Conservation (phyloP, 2,113 vertebrate species). For the Mormyrus lacerda region DNA sequence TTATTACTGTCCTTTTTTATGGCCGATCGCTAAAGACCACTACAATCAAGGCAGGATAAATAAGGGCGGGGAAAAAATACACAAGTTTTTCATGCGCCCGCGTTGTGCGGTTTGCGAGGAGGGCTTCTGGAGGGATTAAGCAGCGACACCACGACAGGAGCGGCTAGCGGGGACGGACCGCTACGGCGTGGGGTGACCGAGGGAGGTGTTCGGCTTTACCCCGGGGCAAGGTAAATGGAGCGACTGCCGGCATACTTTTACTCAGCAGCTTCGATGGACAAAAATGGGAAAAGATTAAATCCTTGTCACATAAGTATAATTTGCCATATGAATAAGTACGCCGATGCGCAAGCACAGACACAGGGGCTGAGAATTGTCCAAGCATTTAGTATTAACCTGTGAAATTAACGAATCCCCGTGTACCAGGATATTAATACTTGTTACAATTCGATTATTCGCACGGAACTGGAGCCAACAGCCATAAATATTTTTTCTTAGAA, state of each 20-base stretch:
- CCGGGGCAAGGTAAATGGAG: conserved; percentile 40
- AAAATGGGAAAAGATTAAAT: neutral
- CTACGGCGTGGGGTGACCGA: conserved; percentile 32
- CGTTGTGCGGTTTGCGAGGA: neutral
- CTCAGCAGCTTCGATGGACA: neutral
- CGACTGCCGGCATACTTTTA: neutral
- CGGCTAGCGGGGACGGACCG: conserved; percentile 33
- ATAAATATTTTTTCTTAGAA: neutral
- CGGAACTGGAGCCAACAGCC: neutral
- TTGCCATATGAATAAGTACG: neutral
- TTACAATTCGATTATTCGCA: neutral
- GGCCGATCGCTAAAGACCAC: neutral
- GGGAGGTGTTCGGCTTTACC: conserved; percentile 28
- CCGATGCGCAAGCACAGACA: neutral
- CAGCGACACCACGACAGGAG: conserved; percentile 1
- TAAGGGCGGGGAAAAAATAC: neutral
- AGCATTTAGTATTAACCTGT: neutral
- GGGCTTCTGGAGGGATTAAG: neutral
- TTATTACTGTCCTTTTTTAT: neutral
- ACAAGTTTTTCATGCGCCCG: conserved; percentile 2
- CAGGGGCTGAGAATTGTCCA: neutral
- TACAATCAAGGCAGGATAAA: conserved; percentile 7
- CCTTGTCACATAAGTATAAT: neutral
- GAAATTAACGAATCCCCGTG: neutral
- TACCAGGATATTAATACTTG: neutral